phyloP scores from a whole-genome alignment of 2,113 vertebrate species.

The Syrrhaptes paradoxus region DNA sequence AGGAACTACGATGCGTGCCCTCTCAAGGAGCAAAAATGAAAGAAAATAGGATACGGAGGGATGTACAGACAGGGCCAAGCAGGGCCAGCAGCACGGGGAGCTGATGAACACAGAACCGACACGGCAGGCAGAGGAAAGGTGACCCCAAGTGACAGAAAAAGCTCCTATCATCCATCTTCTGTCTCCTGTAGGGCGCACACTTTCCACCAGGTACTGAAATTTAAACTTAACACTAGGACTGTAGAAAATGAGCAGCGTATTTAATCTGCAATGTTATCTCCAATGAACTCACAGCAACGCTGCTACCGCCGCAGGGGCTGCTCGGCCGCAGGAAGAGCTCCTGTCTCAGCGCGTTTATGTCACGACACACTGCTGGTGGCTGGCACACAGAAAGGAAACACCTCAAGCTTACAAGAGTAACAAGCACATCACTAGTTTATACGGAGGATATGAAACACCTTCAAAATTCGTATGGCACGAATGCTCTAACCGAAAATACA shows the following conservation, averaged over 20 bases:
- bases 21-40: not conserved
- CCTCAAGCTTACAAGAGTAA: not conserved
- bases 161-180: not conserved
- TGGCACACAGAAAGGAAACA: not conserved
- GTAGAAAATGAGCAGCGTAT: not conserved
- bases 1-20: not conserved
- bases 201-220: not conserved
- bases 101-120: not conserved
- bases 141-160: not conserved
- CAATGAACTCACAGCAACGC: not conserved
- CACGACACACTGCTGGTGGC: not conserved
- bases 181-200: rapidly evolving
- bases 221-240: not conserved
- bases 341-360: not conserved
- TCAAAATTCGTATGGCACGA: not conserved
- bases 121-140: not conserved
- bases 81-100: not conserved
- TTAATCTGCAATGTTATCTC: not conserved
- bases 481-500: not conserved
- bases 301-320: not conserved
- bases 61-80: not conserved
- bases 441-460: not conserved
- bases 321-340: not conserved
- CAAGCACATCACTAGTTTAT: not conserved
- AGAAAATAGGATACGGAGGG: not conserved